Evolutionary conservation across 1,140 invertebrate species (phyloP).

Genomic region (Lerema accius): DNA sequence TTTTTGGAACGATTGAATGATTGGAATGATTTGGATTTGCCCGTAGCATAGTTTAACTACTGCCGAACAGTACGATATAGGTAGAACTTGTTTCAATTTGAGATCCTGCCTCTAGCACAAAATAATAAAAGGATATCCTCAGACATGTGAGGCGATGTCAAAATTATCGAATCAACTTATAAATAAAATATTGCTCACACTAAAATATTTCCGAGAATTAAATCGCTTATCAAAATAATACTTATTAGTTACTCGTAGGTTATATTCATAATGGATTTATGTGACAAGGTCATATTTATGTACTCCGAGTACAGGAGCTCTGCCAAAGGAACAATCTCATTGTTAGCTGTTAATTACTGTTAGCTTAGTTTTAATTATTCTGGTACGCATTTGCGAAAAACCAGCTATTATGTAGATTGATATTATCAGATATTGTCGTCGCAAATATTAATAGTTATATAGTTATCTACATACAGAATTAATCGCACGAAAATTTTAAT

Average conservation of each 20-base stretch:
- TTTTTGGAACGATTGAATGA: too few species aligned
- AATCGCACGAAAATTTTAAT: background rate
- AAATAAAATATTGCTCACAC: too few species aligned
- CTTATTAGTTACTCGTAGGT: background rate
- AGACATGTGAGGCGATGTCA: too few species aligned
- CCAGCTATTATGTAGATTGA: slow-evolving; percentile 32
- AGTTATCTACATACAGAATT: background rate
- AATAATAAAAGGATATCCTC: too few species aligned
- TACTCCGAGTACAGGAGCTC: slow-evolving; percentile 29
- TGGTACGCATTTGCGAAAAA: slow-evolving; percentile 4
- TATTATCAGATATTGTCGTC: slow-evolving; percentile 23
- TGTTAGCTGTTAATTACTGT: slow-evolving; percentile 25
- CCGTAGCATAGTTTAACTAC: too few species aligned
- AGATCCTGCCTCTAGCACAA: too few species aligned
- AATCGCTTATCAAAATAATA: background rate
- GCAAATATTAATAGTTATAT: background rate
- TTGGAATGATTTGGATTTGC: too few species aligned
- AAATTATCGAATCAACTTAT: too few species aligned
- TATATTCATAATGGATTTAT: background rate
- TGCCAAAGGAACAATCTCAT: slow-evolving; percentile 55
- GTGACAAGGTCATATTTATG: slow-evolving; percentile 6
- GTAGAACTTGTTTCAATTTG: too few species aligned
- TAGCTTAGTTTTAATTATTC: slow-evolving; percentile 4
- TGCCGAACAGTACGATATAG: too few species aligned
- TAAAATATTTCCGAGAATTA: slow-evolving; percentile 6